Conservation (phyloP, 1,140 invertebrate species). For the Ips typographus region DNA sequence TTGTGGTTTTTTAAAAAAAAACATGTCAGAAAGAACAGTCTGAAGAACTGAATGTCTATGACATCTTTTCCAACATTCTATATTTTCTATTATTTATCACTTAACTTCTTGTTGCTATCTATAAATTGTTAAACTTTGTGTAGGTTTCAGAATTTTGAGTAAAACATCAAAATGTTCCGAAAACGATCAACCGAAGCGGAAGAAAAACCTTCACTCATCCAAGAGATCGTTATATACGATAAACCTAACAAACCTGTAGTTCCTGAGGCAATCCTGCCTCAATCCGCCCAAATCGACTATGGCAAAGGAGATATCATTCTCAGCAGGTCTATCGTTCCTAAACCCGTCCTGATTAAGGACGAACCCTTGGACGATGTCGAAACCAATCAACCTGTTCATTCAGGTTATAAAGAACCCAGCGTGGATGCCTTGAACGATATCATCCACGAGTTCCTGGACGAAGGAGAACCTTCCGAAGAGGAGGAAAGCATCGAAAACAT, state of each 20-base stretch:
- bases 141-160: neutral
- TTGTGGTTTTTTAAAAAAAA: conserved; percentile 1
- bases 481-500: conserved; percentile 10
- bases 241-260: conserved; percentile 24
- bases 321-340: neutral
- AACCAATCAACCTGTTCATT: too few relatives aligned
- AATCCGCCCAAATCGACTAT: neutral
- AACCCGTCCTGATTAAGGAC: neutral
- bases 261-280: conserved; percentile 4
- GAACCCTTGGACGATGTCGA: neutral
- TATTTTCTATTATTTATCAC: neutral
- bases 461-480: neutral
- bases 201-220: conserved; percentile 20
- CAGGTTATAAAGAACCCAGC: neutral
- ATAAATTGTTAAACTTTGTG: neutral
- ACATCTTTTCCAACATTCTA: neutral
- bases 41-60: neutral
- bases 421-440: neutral
- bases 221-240: conserved; percentile 30
- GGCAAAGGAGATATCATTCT: neutral
- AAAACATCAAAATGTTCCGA: neutral
- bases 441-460: neutral
- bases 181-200: neutral
- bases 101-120: too few relatives aligned
- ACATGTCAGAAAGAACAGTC: neutral